Evolutionary conservation across 2,888 invertebrate genomes (phyloP).

Genomic region (Amaurobius ferox): DNA sequence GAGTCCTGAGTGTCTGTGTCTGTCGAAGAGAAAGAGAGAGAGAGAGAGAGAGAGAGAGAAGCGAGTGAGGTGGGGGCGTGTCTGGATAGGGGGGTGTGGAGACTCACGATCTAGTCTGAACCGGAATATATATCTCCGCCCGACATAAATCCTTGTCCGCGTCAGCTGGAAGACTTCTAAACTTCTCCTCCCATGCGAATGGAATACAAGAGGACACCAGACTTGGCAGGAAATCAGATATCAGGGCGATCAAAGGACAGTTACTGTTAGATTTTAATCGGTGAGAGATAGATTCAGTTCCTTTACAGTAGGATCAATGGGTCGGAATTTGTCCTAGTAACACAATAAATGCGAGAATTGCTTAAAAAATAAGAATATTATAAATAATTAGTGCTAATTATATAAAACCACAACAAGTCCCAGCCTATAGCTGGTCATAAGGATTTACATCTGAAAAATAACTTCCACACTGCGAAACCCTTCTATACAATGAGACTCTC

Average conservation of each 20-base stretch:
- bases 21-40: slow-evolving; percentile 2
- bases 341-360: no score
- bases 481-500: no score
- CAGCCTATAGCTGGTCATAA: no score
- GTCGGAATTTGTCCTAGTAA: no score
- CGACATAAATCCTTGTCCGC: slow-evolving; percentile 69
- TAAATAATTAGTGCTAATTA: no score
- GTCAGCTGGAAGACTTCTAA: slow-evolving; percentile 64
- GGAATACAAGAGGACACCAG: slow-evolving; percentile 21
- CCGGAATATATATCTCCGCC: slow-evolving; percentile 69
- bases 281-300: no score
- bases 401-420: no score
- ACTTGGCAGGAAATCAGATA: slow-evolving; percentile 35
- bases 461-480: no score
- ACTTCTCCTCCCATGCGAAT: slow-evolving; percentile 43
- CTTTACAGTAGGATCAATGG: no score
- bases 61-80: slow-evolving; percentile 18
- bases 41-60: slow-evolving; percentile 29
- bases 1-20: slow-evolving; percentile 6
- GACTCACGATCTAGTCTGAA: slow-evolving; percentile 72
- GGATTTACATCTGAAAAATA: no score
- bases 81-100: slow-evolving; percentile 28
- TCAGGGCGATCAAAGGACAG: background rate
- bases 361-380: no score
- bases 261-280: no score